These are phyloP conservation scores for Lasioglossum lativentre DNA, from an alignment of 2,888 invertebrate species.

Conservation along the genomic window DNA sequence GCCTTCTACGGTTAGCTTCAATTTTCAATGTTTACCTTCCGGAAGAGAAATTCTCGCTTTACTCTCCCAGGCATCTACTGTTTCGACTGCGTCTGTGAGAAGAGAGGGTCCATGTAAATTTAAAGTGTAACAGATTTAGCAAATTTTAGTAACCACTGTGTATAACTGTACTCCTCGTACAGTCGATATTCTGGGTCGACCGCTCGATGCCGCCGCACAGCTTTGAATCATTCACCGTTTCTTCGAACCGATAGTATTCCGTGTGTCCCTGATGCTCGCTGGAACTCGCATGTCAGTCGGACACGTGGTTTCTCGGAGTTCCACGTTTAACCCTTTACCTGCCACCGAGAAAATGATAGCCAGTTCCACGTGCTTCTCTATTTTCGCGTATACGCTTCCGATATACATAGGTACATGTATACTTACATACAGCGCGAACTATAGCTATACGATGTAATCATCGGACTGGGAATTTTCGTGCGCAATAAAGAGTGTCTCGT, in stretches of 20 bases:
- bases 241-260: neutral
- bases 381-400: neutral
- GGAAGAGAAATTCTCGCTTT: neutral
- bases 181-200: neutral
- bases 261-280: neutral
- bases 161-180: neutral
- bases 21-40: neutral
- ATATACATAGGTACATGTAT: too few relatives aligned
- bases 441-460: neutral
- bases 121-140: neutral
- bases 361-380: neutral
- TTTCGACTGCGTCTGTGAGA: too few relatives aligned
- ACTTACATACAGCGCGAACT: neutral
- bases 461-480: neutral
- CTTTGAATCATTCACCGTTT: constrained; percentile 5
- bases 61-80: too few relatives aligned
- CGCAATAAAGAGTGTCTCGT: neutral
- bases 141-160: neutral
- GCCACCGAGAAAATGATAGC: neutral
- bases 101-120: neutral
- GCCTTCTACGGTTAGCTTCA: too few relatives aligned
- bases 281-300: neutral
- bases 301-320: neutral
- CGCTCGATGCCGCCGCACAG: neutral
- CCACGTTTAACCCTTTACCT: neutral